Evolutionary conservation across 2,888 invertebrate genomes (phyloP), one percentile per base, ranked within the genome.

Genomic region (Diogma glabrata): DNA sequence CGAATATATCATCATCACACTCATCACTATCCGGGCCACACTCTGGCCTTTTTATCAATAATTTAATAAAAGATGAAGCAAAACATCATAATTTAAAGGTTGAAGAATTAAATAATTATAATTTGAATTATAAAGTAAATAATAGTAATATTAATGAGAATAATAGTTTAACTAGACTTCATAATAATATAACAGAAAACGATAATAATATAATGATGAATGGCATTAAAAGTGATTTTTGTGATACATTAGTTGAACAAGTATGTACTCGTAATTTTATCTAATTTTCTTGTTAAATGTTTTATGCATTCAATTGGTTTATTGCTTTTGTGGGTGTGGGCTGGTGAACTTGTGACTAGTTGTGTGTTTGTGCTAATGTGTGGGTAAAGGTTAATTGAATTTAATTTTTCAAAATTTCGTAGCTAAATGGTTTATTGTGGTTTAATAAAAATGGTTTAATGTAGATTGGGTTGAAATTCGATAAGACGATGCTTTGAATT

Each of bases 191-290:
- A n/a, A n/a, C n/a, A n/a, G n/a, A n/a, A n/a, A 56, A 52, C 19
- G 48, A 51, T 23, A 55, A 52, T 47, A 60, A 50, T 40, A 28
- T 20, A 43, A 24, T 40, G 63, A 68, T 68, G 67, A 67, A 65
- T 57, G 69, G 66, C 47, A 59, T 68, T 48, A 67, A 64, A 53
- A 67, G 68, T 28, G 70, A 69, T 52, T 61, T 69, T 53, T 70
- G 69, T 60, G 70, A 69, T 54, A 69, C 67, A 63, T 61, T 70
- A 40, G 67, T 67, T 53, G 69, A 70, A 60, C 70, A 70, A 70
- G 70, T 70, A 67, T 65, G 66, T 30, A n/a, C n/a, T n/a, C n/a
- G n/a, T n/a, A n/a, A n/a, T n/a, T n/a, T n/a, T n/a, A n/a, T n/a
- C n/a, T 51, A n/a, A 10, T 30, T 4, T 9, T n/a, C n/a, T n/a